phyloP scores from a whole-genome alignment of 2,888 invertebrate species.

The Dasysyrphus tricinctus region DNA sequence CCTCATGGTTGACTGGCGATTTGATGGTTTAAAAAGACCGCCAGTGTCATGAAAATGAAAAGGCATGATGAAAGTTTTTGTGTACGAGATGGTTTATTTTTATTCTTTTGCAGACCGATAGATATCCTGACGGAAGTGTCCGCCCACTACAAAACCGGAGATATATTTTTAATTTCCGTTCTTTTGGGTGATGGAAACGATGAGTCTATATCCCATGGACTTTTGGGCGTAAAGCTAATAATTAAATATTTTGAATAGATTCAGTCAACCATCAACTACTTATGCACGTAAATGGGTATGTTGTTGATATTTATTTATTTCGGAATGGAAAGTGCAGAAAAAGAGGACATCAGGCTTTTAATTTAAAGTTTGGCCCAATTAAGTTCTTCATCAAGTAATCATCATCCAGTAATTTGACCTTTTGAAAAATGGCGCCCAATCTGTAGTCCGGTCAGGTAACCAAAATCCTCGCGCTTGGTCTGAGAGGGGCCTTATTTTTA shows the following conservation, averaged over 20 bases:
- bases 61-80: slow-evolving; percentile 13
- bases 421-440: too few relatives aligned
- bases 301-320: too few relatives aligned
- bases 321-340: too few relatives aligned
- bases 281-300: too few relatives aligned
- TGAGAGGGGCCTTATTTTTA: too few relatives aligned
- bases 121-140: slow-evolving; percentile 80
- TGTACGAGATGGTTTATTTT: slow-evolving; percentile 17
- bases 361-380: too few relatives aligned
- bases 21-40: slow-evolving; percentile 57
- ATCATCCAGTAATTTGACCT: too few relatives aligned
- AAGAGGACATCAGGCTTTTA: too few relatives aligned
- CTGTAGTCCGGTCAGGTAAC: too few relatives aligned
- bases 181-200: neutral
- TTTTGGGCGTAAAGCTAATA: slow-evolving; percentile 31
- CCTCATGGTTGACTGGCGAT: slow-evolving; percentile 67
- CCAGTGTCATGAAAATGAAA: slow-evolving; percentile 35
- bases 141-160: slow-evolving; percentile 83
- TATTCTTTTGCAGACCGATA: slow-evolving; percentile 50
- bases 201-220: neutral
- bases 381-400: too few relatives aligned
- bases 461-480: too few relatives aligned
- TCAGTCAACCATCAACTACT: too few relatives aligned
- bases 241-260: neutral
- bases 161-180: slow-evolving; percentile 79